Percentiles rank a stretch among this genome's conserved stretches.
Evolutionary conservation across 1,140 invertebrate species (phyloP).

Genomic region (Drosophila nikananu): DNA sequence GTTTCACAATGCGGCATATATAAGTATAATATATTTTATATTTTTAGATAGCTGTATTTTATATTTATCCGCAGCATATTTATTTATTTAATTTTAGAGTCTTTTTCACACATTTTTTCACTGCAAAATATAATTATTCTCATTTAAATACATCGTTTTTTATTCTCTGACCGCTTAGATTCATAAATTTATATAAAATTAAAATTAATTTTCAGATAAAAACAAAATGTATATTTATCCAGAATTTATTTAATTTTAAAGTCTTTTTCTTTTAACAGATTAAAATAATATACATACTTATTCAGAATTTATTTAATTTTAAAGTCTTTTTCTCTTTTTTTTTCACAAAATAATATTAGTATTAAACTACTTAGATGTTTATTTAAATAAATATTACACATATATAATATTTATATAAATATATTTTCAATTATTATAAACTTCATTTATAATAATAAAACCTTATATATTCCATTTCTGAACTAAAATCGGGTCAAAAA

Average conservation of each 20-base stretch:
- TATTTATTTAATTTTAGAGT: not conserved
- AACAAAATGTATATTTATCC: too few relatives aligned
- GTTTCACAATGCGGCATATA: slow-evolving; percentile 50
- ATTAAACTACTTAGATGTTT: not conserved
- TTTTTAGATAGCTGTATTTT: not conserved
- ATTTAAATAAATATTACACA: too few relatives aligned
- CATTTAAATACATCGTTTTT: slow-evolving; percentile 12
- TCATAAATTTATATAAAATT: not conserved
- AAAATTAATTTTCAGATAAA: too few relatives aligned
- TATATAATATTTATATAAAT: not conserved
- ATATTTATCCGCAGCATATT: not conserved
- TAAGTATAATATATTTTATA: not conserved
- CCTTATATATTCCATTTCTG: slow-evolving; percentile 16
- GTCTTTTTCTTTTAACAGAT: too few relatives aligned
- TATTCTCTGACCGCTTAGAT: not conserved
- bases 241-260: too few relatives aligned
- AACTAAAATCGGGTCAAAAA: slow-evolving; percentile 62
- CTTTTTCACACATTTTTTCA: slow-evolving; percentile 39
- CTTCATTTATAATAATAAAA: not conserved
- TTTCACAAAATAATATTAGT: not conserved
- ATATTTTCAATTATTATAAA: not conserved
- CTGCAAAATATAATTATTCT: slow-evolving; percentile 42
- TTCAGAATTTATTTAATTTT: not conserved
- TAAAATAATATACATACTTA: too few relatives aligned
- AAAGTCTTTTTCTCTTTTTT: not conserved